Evolutionary conservation across 2,113 vertebrate species (phyloP).

Genomic region (Panthera tigris): DNA sequence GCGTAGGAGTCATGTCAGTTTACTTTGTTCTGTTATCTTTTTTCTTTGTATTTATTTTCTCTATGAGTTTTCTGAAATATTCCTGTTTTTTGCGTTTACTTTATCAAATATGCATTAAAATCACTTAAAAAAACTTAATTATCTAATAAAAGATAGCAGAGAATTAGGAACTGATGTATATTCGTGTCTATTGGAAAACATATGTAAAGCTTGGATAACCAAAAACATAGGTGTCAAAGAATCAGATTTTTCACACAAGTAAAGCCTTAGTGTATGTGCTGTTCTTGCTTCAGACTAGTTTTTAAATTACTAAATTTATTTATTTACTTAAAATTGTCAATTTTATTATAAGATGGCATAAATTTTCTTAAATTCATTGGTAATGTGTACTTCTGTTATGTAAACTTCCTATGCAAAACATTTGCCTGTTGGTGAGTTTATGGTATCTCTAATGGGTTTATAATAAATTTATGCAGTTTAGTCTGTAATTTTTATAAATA

Average conservation of each 20-base stretch:
- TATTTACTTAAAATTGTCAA: background rate
- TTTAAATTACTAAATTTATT: background rate
- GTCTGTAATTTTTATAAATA: background rate
- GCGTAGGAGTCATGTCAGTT: background rate
- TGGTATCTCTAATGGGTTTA: background rate
- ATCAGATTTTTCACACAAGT: background rate
- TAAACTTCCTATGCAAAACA: background rate
- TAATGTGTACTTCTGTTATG: background rate
- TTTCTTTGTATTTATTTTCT: background rate
- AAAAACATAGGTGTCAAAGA: background rate
- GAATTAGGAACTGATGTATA: background rate
- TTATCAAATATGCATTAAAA: background rate
- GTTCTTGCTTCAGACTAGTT: background rate
- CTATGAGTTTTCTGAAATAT: background rate
- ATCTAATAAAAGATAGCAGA: background rate
- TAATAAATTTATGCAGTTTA: background rate
- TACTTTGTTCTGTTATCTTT: background rate
- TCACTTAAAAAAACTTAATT: background rate
- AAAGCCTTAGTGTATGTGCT: background rate
- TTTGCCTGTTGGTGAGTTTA: background rate
- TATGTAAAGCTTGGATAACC: background rate
- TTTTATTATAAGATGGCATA: background rate
- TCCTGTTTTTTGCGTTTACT: constrained; percentile 19
- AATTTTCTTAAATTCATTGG: background rate
- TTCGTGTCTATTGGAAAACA: background rate